A percentile compares a stretch with the other conserved stretches of the same genome.
Conservation (phyloP, 2,888 invertebrate genomes). For the Phoenoteleia sp. region DNA sequence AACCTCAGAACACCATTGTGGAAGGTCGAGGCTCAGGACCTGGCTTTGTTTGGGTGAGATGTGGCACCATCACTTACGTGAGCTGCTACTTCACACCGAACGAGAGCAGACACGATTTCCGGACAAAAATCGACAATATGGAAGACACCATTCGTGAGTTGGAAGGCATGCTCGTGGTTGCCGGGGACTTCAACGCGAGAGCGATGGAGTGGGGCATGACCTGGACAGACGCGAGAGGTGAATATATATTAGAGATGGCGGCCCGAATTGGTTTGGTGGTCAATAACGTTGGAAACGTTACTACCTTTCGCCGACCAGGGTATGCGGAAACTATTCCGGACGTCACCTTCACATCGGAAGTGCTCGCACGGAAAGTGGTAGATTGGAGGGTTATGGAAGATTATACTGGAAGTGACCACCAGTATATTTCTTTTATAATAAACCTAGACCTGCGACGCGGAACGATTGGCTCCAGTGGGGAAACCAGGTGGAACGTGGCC, state of each 20-base stretch:
- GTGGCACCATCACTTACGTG: background rate
- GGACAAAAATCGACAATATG: background rate
- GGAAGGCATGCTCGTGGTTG: background rate
- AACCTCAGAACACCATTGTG: background rate
- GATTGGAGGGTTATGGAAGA: too few relatives aligned
- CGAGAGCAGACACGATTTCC: background rate
- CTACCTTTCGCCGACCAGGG: slow-evolving; percentile 54
- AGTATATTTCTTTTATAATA: too few relatives aligned
- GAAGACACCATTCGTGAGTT: background rate
- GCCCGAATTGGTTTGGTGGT: slow-evolving; percentile 65
- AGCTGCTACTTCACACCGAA: slow-evolving; percentile 25
- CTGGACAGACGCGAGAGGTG: slow-evolving; percentile 69
- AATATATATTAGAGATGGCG: slow-evolving; percentile 72
- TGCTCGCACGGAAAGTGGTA: background rate
- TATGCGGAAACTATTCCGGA: slow-evolving; percentile 54
- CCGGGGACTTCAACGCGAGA: slow-evolving; percentile 59
- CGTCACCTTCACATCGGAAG: slow-evolving; percentile 30
- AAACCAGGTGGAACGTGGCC: too few relatives aligned
- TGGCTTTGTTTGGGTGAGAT: slow-evolving; percentile 13
- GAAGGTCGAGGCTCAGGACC: background rate
- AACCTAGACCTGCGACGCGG: too few relatives aligned
- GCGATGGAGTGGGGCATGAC: slow-evolving; percentile 74
- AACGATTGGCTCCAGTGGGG: too few relatives aligned
- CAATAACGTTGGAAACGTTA: slow-evolving; percentile 34
- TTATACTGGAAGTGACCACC: background rate